phyloP scores from a whole-genome alignment of 1,140 invertebrate species.

The Ostrea edulis region DNA sequence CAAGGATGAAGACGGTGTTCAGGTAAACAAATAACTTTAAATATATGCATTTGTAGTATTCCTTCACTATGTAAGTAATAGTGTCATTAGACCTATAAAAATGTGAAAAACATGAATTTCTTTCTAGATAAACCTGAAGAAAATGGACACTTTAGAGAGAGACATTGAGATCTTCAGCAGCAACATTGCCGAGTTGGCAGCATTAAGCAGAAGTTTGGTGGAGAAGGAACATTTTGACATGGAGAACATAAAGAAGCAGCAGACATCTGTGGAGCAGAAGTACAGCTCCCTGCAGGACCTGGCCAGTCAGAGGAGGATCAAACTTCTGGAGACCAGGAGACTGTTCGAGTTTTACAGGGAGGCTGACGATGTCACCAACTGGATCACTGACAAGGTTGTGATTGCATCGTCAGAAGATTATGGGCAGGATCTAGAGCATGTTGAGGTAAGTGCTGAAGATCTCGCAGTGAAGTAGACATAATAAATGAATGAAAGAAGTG shows the following conservation, averaged over 20 bases:
- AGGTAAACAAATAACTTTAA: slow-evolving; percentile 60
- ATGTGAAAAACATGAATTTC: background rate
- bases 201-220: slow-evolving; percentile 93
- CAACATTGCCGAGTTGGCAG: slow-evolving; percentile 89
- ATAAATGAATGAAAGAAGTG: no score
- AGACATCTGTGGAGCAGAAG: slow-evolving; percentile 85
- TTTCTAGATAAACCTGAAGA: slow-evolving; percentile 93
- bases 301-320: slow-evolving; percentile 88
- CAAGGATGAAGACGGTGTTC: slow-evolving; percentile 98
- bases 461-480: no score
- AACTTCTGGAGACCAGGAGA: slow-evolving; percentile 97
- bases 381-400: slow-evolving; percentile 98
- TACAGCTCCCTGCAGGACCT: slow-evolving; percentile 76
- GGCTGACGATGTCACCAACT: slow-evolving; percentile 98
- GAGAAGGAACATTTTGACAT: slow-evolving; percentile 93
- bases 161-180: slow-evolving; percentile 98
- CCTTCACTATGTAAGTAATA: no score
- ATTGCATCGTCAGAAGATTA: slow-evolving; percentile 97
- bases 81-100: no score
- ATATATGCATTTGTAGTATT: background rate
- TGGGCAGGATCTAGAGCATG: slow-evolving; percentile 96
- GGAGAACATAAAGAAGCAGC: slow-evolving; percentile 91
- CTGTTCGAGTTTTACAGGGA: slow-evolving; percentile 99
- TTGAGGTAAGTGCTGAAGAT: slow-evolving; percentile 92
- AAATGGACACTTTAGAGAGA: slow-evolving; percentile 97